Evolutionary conservation across 2,888 invertebrate genomes (phyloP), one percentile per base, ranked within the genome.

Genomic region (Hirtodrosophila alboralis): DNA sequence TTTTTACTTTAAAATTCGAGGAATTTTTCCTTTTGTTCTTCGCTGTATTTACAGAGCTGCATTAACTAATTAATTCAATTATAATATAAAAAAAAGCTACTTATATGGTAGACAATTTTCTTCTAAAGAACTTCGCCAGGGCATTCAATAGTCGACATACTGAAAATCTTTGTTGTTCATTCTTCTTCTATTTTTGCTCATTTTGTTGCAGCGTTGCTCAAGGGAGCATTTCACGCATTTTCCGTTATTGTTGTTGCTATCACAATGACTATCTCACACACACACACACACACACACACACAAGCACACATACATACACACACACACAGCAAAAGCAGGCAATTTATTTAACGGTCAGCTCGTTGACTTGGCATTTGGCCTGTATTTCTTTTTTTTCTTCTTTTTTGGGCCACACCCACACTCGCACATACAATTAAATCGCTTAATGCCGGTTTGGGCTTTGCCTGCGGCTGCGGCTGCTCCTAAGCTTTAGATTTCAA

Each of bases 401-500:
- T 34, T 36, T 44, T 40, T 60, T 13, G 30, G 45, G 36, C 37
- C 69, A 56, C 28, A 66, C 13, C 9, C 30, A 21, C 7, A 9
- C 14, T 30, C 31, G 52, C 9, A 13, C 30, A 28, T 26, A 41
- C 12, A 13, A 5, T 36, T 33, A 59, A 38, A 64, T 83, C 67
- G 73, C 49, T 60, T 73, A 83, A 79, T 77, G 78, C 56, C 54
- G 70, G 47, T 38, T 58, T 67, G 43, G 36, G 36, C 47, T 34
- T 26, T 57, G 47, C 62, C 43, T 56, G 56, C 31, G 68, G 76
- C 57, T 58, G 41, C 14, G 16, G 18, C 18, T 18, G 33, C 26
- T 54, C 49, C 69, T 51, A 66, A 73, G 69, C 79, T 52, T 47
- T 72, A 49, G 75, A 58, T 84, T 81, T 84, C 84, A 84, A 79